These are phyloP conservation scores for Macrosteles quadrilineatus DNA, from an alignment of 1,140 invertebrate species.

Conservation along the genomic window DNA sequence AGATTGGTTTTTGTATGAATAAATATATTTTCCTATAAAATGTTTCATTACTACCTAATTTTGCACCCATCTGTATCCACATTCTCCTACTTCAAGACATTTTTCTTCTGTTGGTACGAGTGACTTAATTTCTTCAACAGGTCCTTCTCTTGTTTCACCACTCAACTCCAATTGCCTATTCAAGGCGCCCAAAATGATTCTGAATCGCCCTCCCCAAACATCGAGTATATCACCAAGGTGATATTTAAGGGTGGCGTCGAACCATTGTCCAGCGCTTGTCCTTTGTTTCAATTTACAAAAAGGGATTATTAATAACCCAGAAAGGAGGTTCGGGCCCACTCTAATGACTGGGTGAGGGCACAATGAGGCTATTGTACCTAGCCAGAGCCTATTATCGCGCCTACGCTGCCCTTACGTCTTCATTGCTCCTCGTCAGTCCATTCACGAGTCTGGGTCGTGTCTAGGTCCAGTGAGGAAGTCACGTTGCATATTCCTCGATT, in stretches of 20 bases:
- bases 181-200: too few relatives aligned
- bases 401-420: constrained; percentile 18
- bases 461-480: neutral
- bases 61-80: too few relatives aligned
- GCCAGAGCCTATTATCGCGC: constrained; percentile 11
- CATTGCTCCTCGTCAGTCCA: constrained; percentile 6
- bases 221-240: neutral
- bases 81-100: too few relatives aligned
- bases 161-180: too few relatives aligned
- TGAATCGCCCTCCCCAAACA: too few relatives aligned
- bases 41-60: too few relatives aligned
- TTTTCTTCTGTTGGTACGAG: too few relatives aligned
- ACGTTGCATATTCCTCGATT: too few relatives aligned
- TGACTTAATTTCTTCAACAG: too few relatives aligned
- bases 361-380: constrained; percentile 20
- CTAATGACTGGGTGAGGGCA: neutral
- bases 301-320: constrained; percentile 17
- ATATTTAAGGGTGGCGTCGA: constrained; percentile 11
- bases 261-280: neutral
- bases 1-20: too few relatives aligned
- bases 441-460: neutral
- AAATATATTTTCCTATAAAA: too few relatives aligned
- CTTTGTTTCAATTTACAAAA: constrained; percentile 27
- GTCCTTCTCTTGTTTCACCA: too few relatives aligned
- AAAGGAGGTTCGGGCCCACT: constrained; percentile 6